phyloP scores from a whole-genome alignment of 1,140 invertebrate species.

The Drosophila ficusphila region DNA sequence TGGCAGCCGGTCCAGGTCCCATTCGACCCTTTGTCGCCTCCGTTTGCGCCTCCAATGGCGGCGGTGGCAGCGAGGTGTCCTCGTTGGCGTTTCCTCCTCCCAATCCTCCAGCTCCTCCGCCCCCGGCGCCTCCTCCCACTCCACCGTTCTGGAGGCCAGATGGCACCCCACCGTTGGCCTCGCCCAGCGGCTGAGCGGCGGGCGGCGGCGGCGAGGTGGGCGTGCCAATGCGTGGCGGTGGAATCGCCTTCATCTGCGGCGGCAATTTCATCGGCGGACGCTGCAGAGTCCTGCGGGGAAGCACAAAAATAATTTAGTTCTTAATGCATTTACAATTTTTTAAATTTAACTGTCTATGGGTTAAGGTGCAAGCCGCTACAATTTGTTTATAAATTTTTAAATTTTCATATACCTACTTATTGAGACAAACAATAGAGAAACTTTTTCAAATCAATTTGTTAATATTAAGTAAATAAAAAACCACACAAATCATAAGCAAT shows the following conservation, averaged over 20 bases:
- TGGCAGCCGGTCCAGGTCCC: slow-evolving; percentile 29
- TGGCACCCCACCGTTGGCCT: slow-evolving; percentile 22
- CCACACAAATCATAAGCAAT: no score
- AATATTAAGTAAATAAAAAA: no score
- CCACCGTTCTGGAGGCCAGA: slow-evolving; percentile 51
- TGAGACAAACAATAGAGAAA: no score
- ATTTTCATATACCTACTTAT: no score
- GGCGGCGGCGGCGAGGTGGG: slow-evolving; percentile 77
- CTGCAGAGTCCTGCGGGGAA: slow-evolving; percentile 69
- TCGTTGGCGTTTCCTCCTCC: slow-evolving; percentile 34
- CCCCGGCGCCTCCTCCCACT: slow-evolving; percentile 13
- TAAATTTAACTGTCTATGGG: no score
- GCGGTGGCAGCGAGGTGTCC: slow-evolving; percentile 72
- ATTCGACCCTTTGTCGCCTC: slow-evolving; percentile 47
- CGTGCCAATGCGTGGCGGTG: slow-evolving; percentile 82
- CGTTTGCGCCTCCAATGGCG: slow-evolving; percentile 58
- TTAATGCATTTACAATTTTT: no score
- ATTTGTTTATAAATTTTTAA: no score
- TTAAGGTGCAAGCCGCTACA: no score
- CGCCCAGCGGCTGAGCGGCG: slow-evolving; percentile 35
- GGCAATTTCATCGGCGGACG: slow-evolving; percentile 83
- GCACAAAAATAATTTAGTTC: not conserved
- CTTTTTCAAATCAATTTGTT: no score
- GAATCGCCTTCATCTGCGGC: slow-evolving; percentile 83
- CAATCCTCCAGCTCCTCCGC: slow-evolving; percentile 10